A percentile compares a stretch with the other conserved stretches of the same genome.
Conservation (phyloP, 1,140 invertebrate species). For the Scylla paramamosain region DNA sequence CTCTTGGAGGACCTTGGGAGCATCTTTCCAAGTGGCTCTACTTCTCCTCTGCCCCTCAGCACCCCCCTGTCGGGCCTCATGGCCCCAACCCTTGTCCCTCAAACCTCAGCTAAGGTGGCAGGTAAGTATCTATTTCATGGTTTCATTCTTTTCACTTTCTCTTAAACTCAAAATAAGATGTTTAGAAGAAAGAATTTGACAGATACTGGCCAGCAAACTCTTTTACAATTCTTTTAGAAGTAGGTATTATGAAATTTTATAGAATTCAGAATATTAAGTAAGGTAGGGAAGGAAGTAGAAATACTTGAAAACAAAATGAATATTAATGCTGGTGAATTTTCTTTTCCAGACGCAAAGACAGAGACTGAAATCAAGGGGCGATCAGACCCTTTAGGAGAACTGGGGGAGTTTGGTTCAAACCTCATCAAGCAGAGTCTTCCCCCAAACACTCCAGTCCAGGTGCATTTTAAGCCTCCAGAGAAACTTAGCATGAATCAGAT, state of each 20-base stretch:
- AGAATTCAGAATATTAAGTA: too few species aligned
- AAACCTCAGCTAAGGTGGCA: neutral
- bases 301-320: too few species aligned
- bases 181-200: too few species aligned
- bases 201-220: too few species aligned
- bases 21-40: slow-evolving; percentile 42
- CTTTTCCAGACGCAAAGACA: neutral
- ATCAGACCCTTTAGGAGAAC: slow-evolving; percentile 84
- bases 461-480: slow-evolving; percentile 82
- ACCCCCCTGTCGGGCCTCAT: slow-evolving; percentile 43
- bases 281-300: too few species aligned
- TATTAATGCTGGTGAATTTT: neutral
- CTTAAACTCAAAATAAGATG: too few species aligned
- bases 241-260: too few species aligned
- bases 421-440: slow-evolving; percentile 87
- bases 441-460: slow-evolving; percentile 76
- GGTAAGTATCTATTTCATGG: neutral
- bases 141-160: neutral
- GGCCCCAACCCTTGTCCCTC: slow-evolving; percentile 59
- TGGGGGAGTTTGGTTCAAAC: slow-evolving; percentile 87
- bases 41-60: neutral
- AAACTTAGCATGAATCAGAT: slow-evolving; percentile 88
- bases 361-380: slow-evolving; percentile 78
- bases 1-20: slow-evolving; percentile 54
- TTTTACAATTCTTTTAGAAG: too few species aligned